Conservation (phyloP, 1,140 invertebrate genomes). For the Drosophila kikkawai region DNA sequence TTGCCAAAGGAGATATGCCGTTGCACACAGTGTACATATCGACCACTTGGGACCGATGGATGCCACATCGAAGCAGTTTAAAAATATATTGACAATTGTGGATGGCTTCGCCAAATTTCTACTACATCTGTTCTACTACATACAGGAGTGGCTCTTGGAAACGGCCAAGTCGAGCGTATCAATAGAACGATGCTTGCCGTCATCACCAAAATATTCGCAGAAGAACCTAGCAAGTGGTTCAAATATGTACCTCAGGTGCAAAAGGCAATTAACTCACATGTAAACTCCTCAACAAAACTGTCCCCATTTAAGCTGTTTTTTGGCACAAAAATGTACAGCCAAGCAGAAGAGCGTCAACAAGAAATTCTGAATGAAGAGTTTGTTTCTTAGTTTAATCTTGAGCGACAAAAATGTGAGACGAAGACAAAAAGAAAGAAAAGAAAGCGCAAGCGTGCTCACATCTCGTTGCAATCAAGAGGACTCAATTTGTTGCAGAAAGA, state of each 20-base stretch:
- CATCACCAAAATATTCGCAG: neutral
- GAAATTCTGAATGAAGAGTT: no score
- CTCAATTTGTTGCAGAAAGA: neutral
- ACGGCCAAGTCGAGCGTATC: neutral
- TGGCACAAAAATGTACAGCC: no score
- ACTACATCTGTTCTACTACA: neutral
- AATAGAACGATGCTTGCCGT: neutral
- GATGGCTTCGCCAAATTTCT: no score
- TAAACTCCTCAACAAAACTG: neutral
- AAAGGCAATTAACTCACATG: neutral
- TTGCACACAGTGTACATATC: no score
- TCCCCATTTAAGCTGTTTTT: neutral
- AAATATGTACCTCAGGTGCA: neutral
- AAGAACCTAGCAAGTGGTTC: neutral
- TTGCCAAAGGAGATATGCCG: no score
- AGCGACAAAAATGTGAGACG: no score
- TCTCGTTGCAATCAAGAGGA: neutral
- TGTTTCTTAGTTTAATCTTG: no score
- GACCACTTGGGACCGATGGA: no score
- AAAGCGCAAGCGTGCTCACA: neutral
- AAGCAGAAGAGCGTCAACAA: no score
- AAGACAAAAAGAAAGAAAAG: no score
- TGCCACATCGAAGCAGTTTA: no score
- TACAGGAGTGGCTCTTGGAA: neutral
- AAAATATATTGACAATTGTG: no score